Evolutionary conservation across 2,113 vertebrate genomes (phyloP), one percentile per base, ranked within the genome.

Genomic region (Myiopsitta monachus): DNA sequence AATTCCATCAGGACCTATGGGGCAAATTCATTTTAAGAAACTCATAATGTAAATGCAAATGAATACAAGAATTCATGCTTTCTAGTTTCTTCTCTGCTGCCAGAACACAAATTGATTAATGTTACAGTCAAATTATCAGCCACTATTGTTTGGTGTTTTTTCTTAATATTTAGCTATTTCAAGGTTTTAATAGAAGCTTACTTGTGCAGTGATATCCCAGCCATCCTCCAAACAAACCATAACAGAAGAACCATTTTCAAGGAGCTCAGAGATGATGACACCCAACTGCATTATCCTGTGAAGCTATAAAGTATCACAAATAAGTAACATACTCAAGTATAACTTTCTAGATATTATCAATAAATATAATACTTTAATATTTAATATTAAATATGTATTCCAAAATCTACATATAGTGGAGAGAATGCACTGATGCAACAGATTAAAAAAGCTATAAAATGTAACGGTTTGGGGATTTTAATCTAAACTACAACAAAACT

Each of bases 171-270:
- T 67, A 75, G 36, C 16, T 88, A 62, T 36, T 70, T 82, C 33
- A 76, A 83, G 21, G 18, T 22, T 83, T 73, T 87, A 81, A 26
- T 3, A 95, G 85, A 8, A 91, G 24, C 98, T 98, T 97, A 99
- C 99, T 98, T 99, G 99, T 51, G 99, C 98, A 49, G 99, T 99
- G 94, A 99, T 98, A 96, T 99, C 99, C 99, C 99, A 99, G 96
- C 99, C 99, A 85, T 99, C 99, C 97, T 99, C 99, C 96, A 99
- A 98, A 97, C 99, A 99, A 96, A 99, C 97, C 96, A 99, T 97
- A 88, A 99, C 99, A 38, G 99, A 99, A 62, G 99, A 99, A 79
- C 99, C 99, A 73, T 98, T 98, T 96, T 99, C 99, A 93, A 99
- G 98, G 49, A 99, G 98, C 96, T 99, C 99, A 88, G 99, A 99